Base-by-base conservation (phyloP, 2,113 vertebrate genomes). In the Telmatochromis sp. region DNA sequence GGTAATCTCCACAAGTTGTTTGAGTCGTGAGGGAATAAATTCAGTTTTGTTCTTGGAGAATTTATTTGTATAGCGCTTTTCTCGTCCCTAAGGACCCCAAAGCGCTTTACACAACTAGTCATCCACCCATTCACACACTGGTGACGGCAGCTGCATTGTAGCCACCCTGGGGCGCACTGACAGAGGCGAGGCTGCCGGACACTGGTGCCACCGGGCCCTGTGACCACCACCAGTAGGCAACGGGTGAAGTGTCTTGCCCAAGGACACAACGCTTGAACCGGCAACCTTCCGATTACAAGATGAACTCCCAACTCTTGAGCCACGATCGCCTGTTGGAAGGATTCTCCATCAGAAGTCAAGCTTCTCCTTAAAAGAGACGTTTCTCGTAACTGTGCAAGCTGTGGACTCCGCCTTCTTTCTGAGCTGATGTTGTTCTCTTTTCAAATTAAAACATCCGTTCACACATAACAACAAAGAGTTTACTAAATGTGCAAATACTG, bases 221-320 rank as follows among this genome's bases (percentile, higher is more conserved):
- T 1, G 53, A 14, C 21, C 54, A 55, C 1, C 53, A 23, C 11
- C 54, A 55, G 6, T 1, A 54, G 53, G 10, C 6, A 1, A 2
- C 1, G 1, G 21, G 2, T 7, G 21, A 55, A 7, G 53, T 0
- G 53, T 55, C 0, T 26, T 0, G 1, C 12, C 54, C 54, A 14
- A 55, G 2, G 53, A 55, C 54, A 13, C 21, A 13, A 55, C 1
- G 10, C 10, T 54, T n/a, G 1, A 13, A 55, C 21, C 2, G 1
- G 0, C 21, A 26, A 55, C 6, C 6, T 55, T 55, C 53, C 1
- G 0, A 55, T 55, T 55, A 55, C 53, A 23, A 55, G 53, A 0
- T 2, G 1, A 13, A 0, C 53, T 26, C 2, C 0, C 11, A 55
- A 26, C 54, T 55, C 6, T 26, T 26, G 53, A 55, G 11, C 21